Percentiles rank a stretch among this genome's conserved stretches.
These are phyloP conservation scores for Cynaeus angustus DNA, from an alignment of 2,888 invertebrate genomes.

Conservation along the genomic window DNA sequence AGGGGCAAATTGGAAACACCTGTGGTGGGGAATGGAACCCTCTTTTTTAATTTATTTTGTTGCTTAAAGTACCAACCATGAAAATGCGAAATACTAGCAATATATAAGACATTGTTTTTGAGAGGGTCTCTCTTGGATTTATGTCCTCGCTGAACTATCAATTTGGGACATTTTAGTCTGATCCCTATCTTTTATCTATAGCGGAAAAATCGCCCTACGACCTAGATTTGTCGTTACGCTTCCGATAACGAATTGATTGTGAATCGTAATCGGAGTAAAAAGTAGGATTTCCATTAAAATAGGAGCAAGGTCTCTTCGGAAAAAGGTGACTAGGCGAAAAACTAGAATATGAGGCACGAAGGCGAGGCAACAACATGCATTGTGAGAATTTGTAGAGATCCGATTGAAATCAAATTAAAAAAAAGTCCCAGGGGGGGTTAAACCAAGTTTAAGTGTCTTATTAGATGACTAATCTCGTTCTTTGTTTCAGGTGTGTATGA, in stretches of 20 bases:
- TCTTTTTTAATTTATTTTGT: too few relatives aligned
- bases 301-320: background rate
- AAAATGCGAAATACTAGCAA: too few relatives aligned
- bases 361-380: background rate
- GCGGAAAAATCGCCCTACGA: background rate
- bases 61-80: too few relatives aligned
- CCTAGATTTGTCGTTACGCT: background rate
- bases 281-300: background rate
- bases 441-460: too few relatives aligned
- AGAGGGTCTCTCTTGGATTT: too few relatives aligned
- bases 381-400: constrained; percentile 11
- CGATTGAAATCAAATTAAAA: constrained; percentile 8
- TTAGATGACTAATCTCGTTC: constrained; percentile 14
- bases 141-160: too few relatives aligned
- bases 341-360: constrained; percentile 2
- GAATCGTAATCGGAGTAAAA: background rate
- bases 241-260: constrained; percentile 1
- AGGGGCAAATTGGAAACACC: background rate
- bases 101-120: too few relatives aligned
- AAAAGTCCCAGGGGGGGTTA: too few relatives aligned
- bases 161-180: too few relatives aligned
- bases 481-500: constrained; percentile 54
- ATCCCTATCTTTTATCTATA: background rate
- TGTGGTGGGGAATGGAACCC: background rate
- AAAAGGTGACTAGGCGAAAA: constrained; percentile 6